These are phyloP conservation scores for Sylvilagus floridanus DNA, from an alignment of 2,797 vertebrate species.

Conservation along the genomic window DNA sequence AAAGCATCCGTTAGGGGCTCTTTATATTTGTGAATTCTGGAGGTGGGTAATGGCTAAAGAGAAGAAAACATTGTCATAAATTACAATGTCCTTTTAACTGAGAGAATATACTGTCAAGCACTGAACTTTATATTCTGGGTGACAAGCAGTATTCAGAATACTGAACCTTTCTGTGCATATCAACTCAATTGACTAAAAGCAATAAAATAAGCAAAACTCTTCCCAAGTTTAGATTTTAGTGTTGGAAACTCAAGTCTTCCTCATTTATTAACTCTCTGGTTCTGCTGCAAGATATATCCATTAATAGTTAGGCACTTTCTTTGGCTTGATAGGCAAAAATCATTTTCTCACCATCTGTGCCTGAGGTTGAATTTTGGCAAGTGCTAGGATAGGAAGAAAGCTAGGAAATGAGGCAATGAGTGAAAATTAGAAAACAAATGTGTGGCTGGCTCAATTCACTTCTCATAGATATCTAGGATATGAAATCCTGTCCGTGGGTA, in stretches of 20 bases:
- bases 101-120: slow-evolving; percentile 52
- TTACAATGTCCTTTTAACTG: slow-evolving; percentile 73
- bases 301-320: slow-evolving; percentile 45
- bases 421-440: slow-evolving; percentile 41
- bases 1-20: slow-evolving; percentile 56
- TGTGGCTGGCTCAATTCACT: not conserved
- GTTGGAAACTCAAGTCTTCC: not conserved
- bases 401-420: not conserved
- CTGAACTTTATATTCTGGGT: slow-evolving; percentile 66
- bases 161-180: slow-evolving; percentile 67
- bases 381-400: not conserved
- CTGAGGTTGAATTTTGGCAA: slow-evolving; percentile 51
- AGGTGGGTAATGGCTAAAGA: not conserved
- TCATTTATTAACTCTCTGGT: slow-evolving; percentile 7
- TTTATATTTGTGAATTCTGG: slow-evolving; percentile 56
- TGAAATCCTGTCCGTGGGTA: not conserved
- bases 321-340: slow-evolving; percentile 34
- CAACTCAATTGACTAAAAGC: slow-evolving; percentile 62
- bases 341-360: slow-evolving; percentile 33
- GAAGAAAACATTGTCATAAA: slow-evolving; percentile 11
- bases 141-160: slow-evolving; percentile 66
- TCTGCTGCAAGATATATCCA: slow-evolving; percentile 45
- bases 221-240: slow-evolving; percentile 24
- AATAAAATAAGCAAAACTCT: not conserved
- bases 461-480: not conserved